These are phyloP conservation scores for Theocolax elegans DNA, from an alignment of 1,140 invertebrate species.

Conservation along the genomic window DNA sequence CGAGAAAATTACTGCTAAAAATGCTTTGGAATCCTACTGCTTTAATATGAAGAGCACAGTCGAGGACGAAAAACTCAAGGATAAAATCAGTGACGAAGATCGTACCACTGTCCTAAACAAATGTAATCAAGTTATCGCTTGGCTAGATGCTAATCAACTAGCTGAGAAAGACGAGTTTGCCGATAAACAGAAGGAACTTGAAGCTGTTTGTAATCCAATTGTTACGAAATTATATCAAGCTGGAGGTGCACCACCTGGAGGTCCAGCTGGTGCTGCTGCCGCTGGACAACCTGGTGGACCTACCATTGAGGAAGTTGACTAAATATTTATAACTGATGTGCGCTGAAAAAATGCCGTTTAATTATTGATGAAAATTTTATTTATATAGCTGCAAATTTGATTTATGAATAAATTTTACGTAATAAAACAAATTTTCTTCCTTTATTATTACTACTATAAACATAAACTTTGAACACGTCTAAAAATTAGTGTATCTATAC, in stretches of 20 bases:
- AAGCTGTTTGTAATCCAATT: slow-evolving; percentile 83
- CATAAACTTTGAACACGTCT: too few relatives aligned
- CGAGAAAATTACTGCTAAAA: slow-evolving; percentile 71
- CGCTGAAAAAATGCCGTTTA: too few relatives aligned
- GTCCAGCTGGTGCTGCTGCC: slow-evolving; percentile 47
- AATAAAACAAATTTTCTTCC: too few relatives aligned
- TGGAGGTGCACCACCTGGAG: slow-evolving; percentile 67
- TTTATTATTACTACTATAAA: too few relatives aligned
- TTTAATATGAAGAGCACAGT: slow-evolving; percentile 75
- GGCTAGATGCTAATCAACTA: slow-evolving; percentile 72
- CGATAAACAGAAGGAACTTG: slow-evolving; percentile 77
- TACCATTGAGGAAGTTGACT: slow-evolving; percentile 79
- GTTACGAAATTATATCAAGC: slow-evolving; percentile 83
- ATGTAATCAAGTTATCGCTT: slow-evolving; percentile 64
- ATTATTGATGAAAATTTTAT: too few relatives aligned
- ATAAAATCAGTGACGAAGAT: slow-evolving; percentile 61
- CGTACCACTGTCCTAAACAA: slow-evolving; percentile 60
- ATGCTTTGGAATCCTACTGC: slow-evolving; percentile 77
- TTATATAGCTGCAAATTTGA: too few relatives aligned
- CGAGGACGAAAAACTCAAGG: slow-evolving; percentile 62
- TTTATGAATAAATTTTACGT: too few relatives aligned
- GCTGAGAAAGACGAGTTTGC: slow-evolving; percentile 84
- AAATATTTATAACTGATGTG: too few relatives aligned
- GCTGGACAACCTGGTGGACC: slow-evolving; percentile 67
- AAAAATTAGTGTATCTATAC: too few relatives aligned